A percentile compares a stretch with the other conserved stretches of the same genome.
Conservation (phyloP, 2,888 invertebrate species). For the Lamellibrachia columna region DNA sequence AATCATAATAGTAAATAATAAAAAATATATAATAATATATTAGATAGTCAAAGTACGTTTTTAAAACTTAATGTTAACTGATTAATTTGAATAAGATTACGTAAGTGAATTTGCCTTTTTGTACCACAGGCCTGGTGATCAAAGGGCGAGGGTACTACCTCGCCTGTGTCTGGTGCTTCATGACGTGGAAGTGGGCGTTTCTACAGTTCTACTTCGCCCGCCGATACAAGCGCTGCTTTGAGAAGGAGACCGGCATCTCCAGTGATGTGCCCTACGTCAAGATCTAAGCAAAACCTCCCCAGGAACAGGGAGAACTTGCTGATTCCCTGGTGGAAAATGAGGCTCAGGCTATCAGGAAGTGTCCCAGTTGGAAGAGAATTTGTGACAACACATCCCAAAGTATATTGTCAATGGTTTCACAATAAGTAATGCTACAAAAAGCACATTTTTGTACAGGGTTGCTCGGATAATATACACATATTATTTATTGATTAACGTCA, state of each 20-base stretch:
- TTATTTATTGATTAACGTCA: too few species aligned
- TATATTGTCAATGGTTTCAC: too few species aligned
- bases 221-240: slow-evolving; percentile 41
- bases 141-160: slow-evolving; percentile 53
- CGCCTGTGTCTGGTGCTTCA: slow-evolving; percentile 59
- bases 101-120: slow-evolving; percentile 50
- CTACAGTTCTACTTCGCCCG: slow-evolving; percentile 55
- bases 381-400: neutral
- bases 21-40: too few species aligned
- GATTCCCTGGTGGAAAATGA: neutral
- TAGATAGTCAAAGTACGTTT: neutral
- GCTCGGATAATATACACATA: neutral
- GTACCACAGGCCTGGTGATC: slow-evolving; percentile 40
- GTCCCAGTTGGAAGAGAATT: neutral
- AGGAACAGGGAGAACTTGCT: neutral
- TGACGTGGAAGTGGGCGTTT: slow-evolving; percentile 65
- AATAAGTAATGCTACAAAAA: neutral
- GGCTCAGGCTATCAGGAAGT: neutral
- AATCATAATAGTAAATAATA: too few species aligned
- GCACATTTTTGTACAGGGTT: neutral
- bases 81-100: slow-evolving; percentile 23
- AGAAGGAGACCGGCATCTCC: neutral
- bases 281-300: neutral
- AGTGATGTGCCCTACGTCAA: neutral
- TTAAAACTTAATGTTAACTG: neutral